phyloP scores from a whole-genome alignment of 2,797 vertebrate species.

The Enteromius trimaculatus region DNA sequence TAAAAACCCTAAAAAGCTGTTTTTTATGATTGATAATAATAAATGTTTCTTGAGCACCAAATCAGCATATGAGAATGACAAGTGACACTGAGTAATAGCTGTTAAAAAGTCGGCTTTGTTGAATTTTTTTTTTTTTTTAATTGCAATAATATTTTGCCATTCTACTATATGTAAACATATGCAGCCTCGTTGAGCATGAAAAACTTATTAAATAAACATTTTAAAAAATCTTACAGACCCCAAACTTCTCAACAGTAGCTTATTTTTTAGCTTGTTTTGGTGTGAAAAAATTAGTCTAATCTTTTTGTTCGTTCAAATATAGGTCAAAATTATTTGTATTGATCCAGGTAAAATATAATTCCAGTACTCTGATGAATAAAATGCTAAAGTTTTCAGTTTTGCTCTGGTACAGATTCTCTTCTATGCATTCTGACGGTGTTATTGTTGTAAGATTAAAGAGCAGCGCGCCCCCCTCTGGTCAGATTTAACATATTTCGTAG shows the following conservation, averaged over 20 bases:
- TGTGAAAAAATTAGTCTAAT: background rate
- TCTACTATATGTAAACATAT: background rate
- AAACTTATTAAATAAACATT: background rate
- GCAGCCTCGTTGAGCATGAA: background rate
- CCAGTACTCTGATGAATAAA: background rate
- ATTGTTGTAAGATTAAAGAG: constrained; percentile 14
- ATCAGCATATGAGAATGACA: background rate
- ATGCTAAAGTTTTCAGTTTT: background rate
- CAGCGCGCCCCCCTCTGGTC: constrained; percentile 57
- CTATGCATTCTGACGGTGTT: constrained; percentile 12
- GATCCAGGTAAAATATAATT: background rate
- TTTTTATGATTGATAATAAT: background rate
- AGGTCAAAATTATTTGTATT: background rate
- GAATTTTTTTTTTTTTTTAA: background rate
- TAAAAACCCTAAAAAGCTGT: background rate
- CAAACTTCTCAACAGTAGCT: background rate
- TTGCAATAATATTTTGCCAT: background rate
- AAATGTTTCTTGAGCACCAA: background rate
- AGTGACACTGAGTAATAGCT: background rate
- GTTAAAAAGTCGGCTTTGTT: background rate
- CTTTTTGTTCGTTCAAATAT: background rate
- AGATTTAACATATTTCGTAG: background rate
- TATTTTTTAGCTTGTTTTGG: background rate
- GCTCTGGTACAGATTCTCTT: constrained; percentile 10
- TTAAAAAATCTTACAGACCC: background rate